These are phyloP conservation scores for Troides oblongomaculatus DNA, from an alignment of 2,888 invertebrate genomes.

Conservation along the genomic window DNA sequence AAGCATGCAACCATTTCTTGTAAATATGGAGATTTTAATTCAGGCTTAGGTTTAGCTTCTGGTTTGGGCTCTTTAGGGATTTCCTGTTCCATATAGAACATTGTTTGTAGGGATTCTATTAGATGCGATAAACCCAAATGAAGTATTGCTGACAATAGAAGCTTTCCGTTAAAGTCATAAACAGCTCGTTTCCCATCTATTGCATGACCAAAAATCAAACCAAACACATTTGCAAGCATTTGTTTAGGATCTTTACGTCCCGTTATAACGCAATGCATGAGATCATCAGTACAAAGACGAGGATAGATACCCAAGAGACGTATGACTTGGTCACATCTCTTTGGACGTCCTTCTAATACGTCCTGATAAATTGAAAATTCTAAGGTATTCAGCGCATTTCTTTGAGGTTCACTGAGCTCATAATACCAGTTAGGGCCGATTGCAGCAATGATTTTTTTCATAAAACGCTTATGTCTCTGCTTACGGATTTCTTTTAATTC, in stretches of 20 bases:
- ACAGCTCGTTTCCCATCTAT: slow-evolving; percentile 53
- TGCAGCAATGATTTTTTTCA: slow-evolving; percentile 40
- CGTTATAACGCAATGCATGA: slow-evolving; percentile 56
- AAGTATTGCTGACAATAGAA: slow-evolving; percentile 61
- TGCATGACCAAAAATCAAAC: slow-evolving; percentile 49
- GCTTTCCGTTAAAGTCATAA: slow-evolving; percentile 58
- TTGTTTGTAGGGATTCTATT: slow-evolving; percentile 48
- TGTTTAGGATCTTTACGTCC: slow-evolving; percentile 61
- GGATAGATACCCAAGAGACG: slow-evolving; percentile 56
- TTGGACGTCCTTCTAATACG: slow-evolving; percentile 59
- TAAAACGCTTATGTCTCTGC: slow-evolving; percentile 41
- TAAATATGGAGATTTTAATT: slow-evolving; percentile 59
- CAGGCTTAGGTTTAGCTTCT: slow-evolving; percentile 44
- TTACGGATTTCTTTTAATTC: slow-evolving; percentile 58
- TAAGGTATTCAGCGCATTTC: slow-evolving; percentile 54
- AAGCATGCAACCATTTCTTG: slow-evolving; percentile 53
- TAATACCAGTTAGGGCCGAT: slow-evolving; percentile 71
- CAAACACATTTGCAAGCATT: slow-evolving; percentile 64
- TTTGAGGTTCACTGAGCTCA: slow-evolving; percentile 62
- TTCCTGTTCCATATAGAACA: slow-evolving; percentile 49
- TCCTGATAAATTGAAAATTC: slow-evolving; percentile 60
- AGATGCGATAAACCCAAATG: slow-evolving; percentile 62
- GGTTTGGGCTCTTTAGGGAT: slow-evolving; percentile 38
- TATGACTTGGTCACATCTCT: slow-evolving; percentile 49
- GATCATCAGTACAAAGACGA: slow-evolving; percentile 48